phyloP scores from a whole-genome alignment of 2,113 vertebrate genomes.

The Varanus komodoensis region DNA sequence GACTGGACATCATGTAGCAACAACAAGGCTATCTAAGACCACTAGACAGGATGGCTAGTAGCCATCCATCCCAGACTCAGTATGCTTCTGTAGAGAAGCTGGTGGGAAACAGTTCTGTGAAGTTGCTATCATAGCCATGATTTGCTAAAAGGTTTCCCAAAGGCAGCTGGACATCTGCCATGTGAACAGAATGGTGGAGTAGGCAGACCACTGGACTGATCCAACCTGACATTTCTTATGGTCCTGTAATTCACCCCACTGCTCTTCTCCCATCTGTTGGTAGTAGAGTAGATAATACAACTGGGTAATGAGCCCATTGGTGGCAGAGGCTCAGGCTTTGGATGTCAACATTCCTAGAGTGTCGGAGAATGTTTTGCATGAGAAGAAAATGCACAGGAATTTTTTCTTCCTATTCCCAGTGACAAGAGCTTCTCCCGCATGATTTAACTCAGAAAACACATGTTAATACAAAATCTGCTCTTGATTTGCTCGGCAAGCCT shows the following conservation, averaged over 20 bases:
- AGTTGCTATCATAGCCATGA: too few relatives aligned
- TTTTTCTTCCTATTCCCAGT: background rate
- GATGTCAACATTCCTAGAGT: background rate
- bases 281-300: conserved; percentile 40
- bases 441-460: background rate
- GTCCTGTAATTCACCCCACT: background rate
- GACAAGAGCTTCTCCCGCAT: background rate
- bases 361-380: background rate
- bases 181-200: too few relatives aligned
- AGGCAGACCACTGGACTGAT: too few relatives aligned
- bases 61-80: too few relatives aligned
- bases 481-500: conserved; percentile 9
- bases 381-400: background rate
- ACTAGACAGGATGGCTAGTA: too few relatives aligned
- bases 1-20: too few relatives aligned
- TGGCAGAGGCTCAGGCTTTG: background rate
- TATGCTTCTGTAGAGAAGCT: too few relatives aligned
- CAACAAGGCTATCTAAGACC: too few relatives aligned
- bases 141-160: too few relatives aligned
- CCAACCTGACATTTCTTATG: too few relatives aligned
- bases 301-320: background rate
- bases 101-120: too few relatives aligned
- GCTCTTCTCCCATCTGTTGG: conserved; percentile 50
- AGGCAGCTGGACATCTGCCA: too few relatives aligned
- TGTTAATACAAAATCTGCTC: conserved; percentile 7